Conservation (phyloP, 1,140 invertebrate species). For the Micrasema longulum region DNA sequence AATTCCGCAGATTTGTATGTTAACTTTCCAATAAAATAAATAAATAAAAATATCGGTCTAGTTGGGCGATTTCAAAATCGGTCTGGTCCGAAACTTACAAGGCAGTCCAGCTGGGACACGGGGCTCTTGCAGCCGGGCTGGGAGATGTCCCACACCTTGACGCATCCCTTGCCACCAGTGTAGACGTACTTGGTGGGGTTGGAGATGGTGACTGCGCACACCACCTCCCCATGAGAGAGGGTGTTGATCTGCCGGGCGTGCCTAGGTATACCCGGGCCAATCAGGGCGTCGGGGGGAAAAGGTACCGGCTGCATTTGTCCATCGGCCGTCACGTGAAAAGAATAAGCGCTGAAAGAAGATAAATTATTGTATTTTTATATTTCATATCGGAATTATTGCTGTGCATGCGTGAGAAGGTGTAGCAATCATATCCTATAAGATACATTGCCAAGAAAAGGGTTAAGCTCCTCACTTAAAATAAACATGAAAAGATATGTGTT, state of each 20-base stretch:
- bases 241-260: slow-evolving; percentile 93
- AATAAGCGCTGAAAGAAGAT: slow-evolving; percentile 82
- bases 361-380: too few species aligned
- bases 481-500: too few species aligned
- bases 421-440: too few species aligned
- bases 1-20: too few species aligned
- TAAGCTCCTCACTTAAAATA: too few species aligned
- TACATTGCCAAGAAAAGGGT: too few species aligned
- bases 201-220: slow-evolving; percentile 91
- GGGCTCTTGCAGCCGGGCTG: slow-evolving; percentile 85
- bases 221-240: slow-evolving; percentile 93
- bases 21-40: too few species aligned
- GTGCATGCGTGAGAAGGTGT: too few species aligned
- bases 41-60: too few species aligned
- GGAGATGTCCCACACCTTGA: slow-evolving; percentile 95
- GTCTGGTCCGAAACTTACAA: too few species aligned
- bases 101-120: slow-evolving; percentile 92
- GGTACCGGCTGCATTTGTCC: slow-evolving; percentile 92
- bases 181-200: slow-evolving; percentile 95
- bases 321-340: slow-evolving; percentile 87
- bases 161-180: slow-evolving; percentile 98
- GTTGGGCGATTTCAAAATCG: too few species aligned
- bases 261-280: slow-evolving; percentile 94
- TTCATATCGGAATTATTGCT: too few species aligned
- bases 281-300: slow-evolving; percentile 93